A percentile compares a stretch with the other conserved stretches of the same genome.
These are phyloP conservation scores for Varanus salvator DNA, from an alignment of 2,113 vertebrate species.

Conservation along the genomic window DNA sequence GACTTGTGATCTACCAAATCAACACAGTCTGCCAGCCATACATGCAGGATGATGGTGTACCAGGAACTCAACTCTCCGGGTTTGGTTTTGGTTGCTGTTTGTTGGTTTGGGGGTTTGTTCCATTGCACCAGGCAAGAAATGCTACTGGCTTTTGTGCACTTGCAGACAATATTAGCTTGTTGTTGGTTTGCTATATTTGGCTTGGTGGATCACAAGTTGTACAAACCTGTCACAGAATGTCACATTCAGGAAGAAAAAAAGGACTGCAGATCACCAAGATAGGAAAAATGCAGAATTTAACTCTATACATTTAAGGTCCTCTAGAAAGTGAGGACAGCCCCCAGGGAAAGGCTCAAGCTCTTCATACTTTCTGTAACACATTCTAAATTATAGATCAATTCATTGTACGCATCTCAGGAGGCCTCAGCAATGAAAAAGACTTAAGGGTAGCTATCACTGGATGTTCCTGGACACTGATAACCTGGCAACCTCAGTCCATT, in stretches of 20 bases:
- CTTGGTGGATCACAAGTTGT: background rate
- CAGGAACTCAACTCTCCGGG: background rate
- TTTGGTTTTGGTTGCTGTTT: background rate
- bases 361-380: background rate
- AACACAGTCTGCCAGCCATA: background rate
- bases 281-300: background rate
- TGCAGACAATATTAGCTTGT: background rate
- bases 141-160: background rate
- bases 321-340: background rate
- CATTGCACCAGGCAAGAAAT: background rate
- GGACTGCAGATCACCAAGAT: background rate
- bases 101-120: too few relatives aligned
- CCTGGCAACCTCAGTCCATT: too few relatives aligned
- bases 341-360: background rate
- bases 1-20: background rate
- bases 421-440: too few relatives aligned
- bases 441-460: too few relatives aligned
- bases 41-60: background rate
- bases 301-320: background rate
- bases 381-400: background rate
- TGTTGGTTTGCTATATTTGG: background rate
- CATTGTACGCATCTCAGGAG: background rate
- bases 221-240: background rate
- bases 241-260: background rate
- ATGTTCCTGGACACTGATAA: too few relatives aligned